Conservation (phyloP, 2,888 invertebrate genomes). For the Synergus japonicus region DNA sequence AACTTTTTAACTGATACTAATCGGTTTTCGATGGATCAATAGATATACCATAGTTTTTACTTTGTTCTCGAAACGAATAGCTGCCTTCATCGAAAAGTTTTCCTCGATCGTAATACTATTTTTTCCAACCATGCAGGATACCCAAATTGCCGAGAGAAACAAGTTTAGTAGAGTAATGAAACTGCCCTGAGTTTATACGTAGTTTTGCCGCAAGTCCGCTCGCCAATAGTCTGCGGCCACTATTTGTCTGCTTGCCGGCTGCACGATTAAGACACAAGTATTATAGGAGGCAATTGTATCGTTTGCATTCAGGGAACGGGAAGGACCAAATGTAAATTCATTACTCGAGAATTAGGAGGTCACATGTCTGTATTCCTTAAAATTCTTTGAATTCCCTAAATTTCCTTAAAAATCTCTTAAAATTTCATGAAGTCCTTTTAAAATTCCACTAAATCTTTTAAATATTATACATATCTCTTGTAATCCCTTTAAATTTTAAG, state of each 20-base stretch:
- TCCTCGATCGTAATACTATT: background rate
- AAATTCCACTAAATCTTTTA: too few species aligned
- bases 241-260: conserved; percentile 69
- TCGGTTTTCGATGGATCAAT: background rate
- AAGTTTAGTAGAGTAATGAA: conserved; percentile 65
- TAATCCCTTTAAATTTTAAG: too few species aligned
- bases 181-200: conserved; percentile 69
- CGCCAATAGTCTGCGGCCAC: conserved; percentile 67
- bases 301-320: conserved; percentile 5
- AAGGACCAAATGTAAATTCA: conserved; percentile 16
- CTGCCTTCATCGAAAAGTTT: background rate
- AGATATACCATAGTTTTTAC: background rate
- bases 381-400: too few species aligned
- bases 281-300: background rate
- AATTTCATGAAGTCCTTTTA: too few species aligned
- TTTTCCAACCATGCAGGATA: background rate
- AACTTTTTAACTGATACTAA: background rate
- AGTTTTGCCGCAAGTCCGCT: conserved; percentile 64
- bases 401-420: too few species aligned
- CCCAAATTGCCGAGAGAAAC: conserved; percentile 6
- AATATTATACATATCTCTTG: too few species aligned
- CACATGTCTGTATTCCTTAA: background rate
- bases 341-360: conserved; percentile 5
- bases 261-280: conserved; percentile 62
- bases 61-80: background rate